These are phyloP conservation scores for Leucophenga montana DNA, from an alignment of 2,888 invertebrate genomes.

Conservation along the genomic window DNA sequence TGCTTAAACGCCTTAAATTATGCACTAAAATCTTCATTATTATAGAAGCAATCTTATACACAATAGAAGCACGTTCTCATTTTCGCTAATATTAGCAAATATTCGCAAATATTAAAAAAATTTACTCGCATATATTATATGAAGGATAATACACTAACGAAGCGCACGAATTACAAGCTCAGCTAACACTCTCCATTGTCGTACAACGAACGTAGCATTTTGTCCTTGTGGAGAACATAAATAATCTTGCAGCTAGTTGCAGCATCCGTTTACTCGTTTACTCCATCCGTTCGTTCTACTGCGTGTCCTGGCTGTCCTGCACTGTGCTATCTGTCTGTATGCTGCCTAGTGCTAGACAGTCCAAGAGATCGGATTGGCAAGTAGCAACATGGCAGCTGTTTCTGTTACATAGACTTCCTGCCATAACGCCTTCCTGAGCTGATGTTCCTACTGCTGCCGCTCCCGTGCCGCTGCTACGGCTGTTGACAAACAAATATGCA, in stretches of 20 bases:
- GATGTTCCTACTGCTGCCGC: constrained; percentile 37
- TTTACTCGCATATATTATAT: no score
- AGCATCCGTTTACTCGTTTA: constrained; percentile 10
- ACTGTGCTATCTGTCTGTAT: constrained; percentile 33
- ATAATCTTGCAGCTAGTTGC: constrained; percentile 30
- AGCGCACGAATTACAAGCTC: no score
- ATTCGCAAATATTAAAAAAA: constrained; percentile 15
- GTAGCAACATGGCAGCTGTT: constrained; percentile 50
- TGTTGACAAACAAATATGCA: constrained; percentile 71
- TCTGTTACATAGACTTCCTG: constrained; percentile 46
- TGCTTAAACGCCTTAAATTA: neutral
- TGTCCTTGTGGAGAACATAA: constrained; percentile 31
- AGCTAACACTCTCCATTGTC: neutral
- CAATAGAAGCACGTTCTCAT: constrained; percentile 13
- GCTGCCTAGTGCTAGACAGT: constrained; percentile 21
- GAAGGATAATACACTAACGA: no score
- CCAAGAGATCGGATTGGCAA: constrained; percentile 28
- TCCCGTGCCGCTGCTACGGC: constrained; percentile 44
- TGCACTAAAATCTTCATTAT: neutral
- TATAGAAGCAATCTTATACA: neutral
- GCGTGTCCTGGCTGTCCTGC: constrained; percentile 28
- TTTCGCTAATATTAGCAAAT: constrained; percentile 14
- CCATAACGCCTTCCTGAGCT: constrained; percentile 26
- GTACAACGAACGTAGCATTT: neutral
- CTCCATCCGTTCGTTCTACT: constrained; percentile 6